Percentiles rank a stretch among this genome's conserved stretches.
phyloP scores from a whole-genome alignment of 1,140 invertebrate species.

The Sycophila sp. region DNA sequence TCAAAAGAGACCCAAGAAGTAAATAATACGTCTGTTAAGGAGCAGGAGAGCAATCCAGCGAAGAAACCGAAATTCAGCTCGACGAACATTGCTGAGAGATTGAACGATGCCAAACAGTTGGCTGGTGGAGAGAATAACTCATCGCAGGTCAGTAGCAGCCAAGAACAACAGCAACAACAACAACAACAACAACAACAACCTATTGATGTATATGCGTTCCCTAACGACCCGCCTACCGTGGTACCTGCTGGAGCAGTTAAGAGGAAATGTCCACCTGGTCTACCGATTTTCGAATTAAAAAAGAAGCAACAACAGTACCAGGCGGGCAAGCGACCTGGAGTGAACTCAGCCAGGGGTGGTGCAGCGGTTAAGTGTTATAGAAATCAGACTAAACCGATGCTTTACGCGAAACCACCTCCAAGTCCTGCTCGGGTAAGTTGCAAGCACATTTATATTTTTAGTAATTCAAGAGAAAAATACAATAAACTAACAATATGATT shows the following conservation, averaged over 20 bases:
- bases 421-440: constrained; percentile 18
- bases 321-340: neutral
- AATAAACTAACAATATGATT: neutral
- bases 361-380: constrained; percentile 23
- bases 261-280: constrained; percentile 57
- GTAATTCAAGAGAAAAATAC: too few relatives aligned
- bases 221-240: constrained; percentile 45
- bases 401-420: constrained; percentile 6
- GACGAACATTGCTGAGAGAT: constrained; percentile 17
- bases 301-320: constrained; percentile 37
- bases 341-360: neutral
- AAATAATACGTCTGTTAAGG: neutral
- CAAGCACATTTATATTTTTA: neutral
- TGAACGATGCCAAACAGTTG: neutral
- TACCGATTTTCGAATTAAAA: constrained; percentile 53
- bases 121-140: neutral
- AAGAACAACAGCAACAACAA: neutral
- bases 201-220: constrained; percentile 55
- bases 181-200: neutral
- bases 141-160: neutral
- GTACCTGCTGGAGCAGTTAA: constrained; percentile 54
- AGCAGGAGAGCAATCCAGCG: constrained; percentile 1
- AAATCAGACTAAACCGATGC: constrained; percentile 19
- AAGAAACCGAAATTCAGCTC: constrained; percentile 21
- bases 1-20: neutral